Conservation (phyloP, 1,140 invertebrate genomes). For the Belonocnema kinseyi region DNA sequence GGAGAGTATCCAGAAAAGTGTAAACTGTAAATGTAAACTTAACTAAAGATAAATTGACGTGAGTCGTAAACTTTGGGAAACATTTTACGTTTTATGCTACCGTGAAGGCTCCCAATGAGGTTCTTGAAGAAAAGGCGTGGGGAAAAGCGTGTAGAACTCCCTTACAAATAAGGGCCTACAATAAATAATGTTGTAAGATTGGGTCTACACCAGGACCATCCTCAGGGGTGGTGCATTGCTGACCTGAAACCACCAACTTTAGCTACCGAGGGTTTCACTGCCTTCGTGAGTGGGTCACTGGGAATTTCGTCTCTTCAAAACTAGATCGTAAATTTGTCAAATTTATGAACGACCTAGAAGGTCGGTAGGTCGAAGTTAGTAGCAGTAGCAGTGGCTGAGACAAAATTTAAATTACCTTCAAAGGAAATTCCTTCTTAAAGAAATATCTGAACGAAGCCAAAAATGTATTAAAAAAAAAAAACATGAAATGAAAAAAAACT, state of each 20-base stretch:
- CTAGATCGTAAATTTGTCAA: constrained; percentile 38
- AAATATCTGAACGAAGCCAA: too few relatives aligned
- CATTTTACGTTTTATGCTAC: constrained; percentile 15
- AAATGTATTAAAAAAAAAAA: too few relatives aligned
- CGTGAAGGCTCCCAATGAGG: constrained; percentile 9
- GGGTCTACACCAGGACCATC: background rate
- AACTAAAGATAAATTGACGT: constrained; percentile 5
- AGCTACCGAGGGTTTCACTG: constrained; percentile 29
- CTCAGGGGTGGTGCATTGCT: background rate
- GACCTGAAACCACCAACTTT: background rate
- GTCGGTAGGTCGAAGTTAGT: background rate
- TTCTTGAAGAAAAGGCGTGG: constrained; percentile 1
- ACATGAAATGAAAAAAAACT: too few relatives aligned
- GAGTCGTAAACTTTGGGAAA: constrained; percentile 17
- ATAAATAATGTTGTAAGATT: constrained; percentile 30
- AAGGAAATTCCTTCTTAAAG: too few relatives aligned
- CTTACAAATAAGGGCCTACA: constrained; percentile 11
- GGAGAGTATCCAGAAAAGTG: background rate
- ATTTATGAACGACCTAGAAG: constrained; percentile 36
- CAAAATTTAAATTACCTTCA: too few relatives aligned
- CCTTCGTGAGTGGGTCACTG: constrained; percentile 41
- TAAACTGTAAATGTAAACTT: constrained; percentile 15
- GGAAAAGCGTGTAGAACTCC: constrained; percentile 5
- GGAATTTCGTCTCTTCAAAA: constrained; percentile 16
- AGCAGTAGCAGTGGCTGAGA: background rate